Base-by-base conservation (phyloP, 2,113 vertebrate genomes). In the Tyto alba region DNA sequence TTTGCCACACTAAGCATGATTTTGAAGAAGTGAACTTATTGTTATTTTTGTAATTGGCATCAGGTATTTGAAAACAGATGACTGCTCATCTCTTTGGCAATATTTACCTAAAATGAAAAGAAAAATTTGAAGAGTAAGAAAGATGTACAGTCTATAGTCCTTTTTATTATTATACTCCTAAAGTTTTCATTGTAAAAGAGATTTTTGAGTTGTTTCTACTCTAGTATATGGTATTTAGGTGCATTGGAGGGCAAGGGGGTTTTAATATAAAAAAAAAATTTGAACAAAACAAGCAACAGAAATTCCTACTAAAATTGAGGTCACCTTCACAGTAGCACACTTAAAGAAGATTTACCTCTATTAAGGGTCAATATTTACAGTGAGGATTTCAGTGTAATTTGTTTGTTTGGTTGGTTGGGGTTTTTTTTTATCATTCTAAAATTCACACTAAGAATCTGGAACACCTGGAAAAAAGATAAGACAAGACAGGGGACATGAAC, bases 161-260 rank as follows among this genome's bases (percentile, higher is more conserved):
- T 52, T 59, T 43, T 40, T 47, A 62, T 56, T 85, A 62, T 56
- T 60, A 85, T 7, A 40, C 6, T 21, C 17, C 9, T 34, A 62
- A 53, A 43, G 32, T 57, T 40, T 71, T 62, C 4, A 45, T 63
- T 63, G 88, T 83, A 78, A 88, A 60, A 13, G 10, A 62, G 3
- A 62, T 8, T 48, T 64, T 10, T 12, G 4, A 19, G 16, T 57
- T 69, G 6, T 43, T 85, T 88, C 30, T 19, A 45, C 10, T 53
- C 7, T 15, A 63, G 11, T 11, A 55, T 21, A 48, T 9, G 5
- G 6, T 36, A 74, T 43, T 68, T 38, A 41, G 55, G 25, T 40
- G 5, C 29, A 86, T 48, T 5, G 5, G 2, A 20, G 17, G 13
- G 7, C 2, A 26, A 41, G 15, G 6, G 1, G 0, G 6, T 66